Percentiles rank a stretch among this genome's conserved stretches.
phyloP scores from a whole-genome alignment of 2,113 vertebrate species.

The Azemiops feae region DNA sequence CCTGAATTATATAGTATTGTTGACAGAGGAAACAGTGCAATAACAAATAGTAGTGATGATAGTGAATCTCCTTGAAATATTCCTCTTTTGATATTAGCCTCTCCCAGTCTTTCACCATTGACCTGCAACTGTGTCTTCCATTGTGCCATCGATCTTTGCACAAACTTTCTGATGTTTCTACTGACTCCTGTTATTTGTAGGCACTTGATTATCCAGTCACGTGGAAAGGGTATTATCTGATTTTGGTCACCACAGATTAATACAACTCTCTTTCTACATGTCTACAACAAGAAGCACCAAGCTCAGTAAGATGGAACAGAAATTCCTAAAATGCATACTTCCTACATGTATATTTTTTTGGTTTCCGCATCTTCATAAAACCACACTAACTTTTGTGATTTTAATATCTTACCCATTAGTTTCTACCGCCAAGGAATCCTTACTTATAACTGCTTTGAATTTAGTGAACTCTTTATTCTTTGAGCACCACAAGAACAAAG shows the following conservation, averaged over 20 bases:
- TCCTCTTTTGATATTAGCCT: no score
- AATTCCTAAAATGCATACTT: not conserved
- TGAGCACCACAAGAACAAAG: not conserved
- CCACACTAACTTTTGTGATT: not conserved
- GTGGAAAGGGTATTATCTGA: not conserved
- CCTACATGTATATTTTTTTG: not conserved
- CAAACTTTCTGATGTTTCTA: no score
- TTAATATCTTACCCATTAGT: not conserved
- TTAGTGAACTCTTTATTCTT: not conserved
- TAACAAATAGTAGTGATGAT: no score
- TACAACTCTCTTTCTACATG: not conserved
- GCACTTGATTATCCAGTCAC: no score
- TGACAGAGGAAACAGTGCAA: no score
- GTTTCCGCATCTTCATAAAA: not conserved
- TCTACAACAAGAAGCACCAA: not conserved
- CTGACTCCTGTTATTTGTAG: no score
- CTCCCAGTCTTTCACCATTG: no score
- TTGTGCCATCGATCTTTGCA: no score
- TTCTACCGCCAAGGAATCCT: not conserved
- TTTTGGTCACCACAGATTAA: not conserved
- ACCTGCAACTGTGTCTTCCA: no score
- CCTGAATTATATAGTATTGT: no score
- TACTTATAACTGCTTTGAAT: not conserved
- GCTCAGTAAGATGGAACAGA: not conserved
- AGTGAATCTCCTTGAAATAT: no score